Base-by-base conservation (phyloP, 1,140 invertebrate genomes). In the Drepana arcuata region DNA sequence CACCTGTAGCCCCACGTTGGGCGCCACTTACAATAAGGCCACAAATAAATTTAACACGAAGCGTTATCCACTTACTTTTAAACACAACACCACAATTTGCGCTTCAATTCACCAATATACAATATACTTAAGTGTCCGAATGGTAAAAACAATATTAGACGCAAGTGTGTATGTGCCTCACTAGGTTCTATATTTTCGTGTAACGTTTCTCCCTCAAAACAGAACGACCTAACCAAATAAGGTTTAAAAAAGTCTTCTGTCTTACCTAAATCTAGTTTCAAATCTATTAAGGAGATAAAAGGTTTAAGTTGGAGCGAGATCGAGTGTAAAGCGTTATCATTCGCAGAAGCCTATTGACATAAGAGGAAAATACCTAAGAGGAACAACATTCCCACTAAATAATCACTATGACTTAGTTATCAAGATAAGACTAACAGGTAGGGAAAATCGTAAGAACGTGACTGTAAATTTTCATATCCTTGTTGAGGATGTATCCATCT, bases 371-470 rank as follows among this genome's bases (percentile, higher is more conserved):
- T 47, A 43, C 38, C 50, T 61, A 62, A 49, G 30, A 37, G 36
- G 54, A 46, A 54, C 51, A 14, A 42, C 16, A 43, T 50, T 32
- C 47, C 50, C 45, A 44, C 56, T 56, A 50, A 61, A 48, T 58
- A 68, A 65, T 51, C 35, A 53, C 64, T 73, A 75, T 75, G 68
- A 78, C 70, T 74, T 72, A 78, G 62, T 59, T 72, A 69, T 60
- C 56, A 64, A 68, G 51, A 60, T 53, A 48, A 59, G 57, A 64
- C 69, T 71, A 67, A 67, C 28, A 65, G 46, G 48, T 58, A 63
- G 60, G 56, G 55, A 61, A 57, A 47, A 46, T 60, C 24, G n/a
- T n/a, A 7, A 35, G 41, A 54, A 53, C 51, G 48, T 45, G 55
- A 51, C 48, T 62, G 46, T 37, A 60, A 42, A 24, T 40, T 34